Base-by-base conservation (phyloP, 2,113 vertebrate species). In the Verasper variegatus region DNA sequence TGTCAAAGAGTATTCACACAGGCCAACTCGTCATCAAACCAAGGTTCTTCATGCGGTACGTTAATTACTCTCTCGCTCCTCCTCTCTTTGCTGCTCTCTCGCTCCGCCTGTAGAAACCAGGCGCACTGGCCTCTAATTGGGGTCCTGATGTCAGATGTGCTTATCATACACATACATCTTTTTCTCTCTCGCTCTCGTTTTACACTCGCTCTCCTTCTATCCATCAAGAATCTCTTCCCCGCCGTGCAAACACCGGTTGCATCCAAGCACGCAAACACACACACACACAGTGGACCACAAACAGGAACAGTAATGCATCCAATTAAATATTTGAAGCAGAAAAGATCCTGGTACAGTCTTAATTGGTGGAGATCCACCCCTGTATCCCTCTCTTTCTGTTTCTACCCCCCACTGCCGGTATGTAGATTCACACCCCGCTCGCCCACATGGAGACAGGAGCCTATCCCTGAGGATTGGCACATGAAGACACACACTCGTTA, bases 131-230 rank as follows among this genome's bases (percentile, higher is more conserved):
- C 82, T 80, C 79, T 92, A 90, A 92, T 90, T 90, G 85, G 80
- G 78, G 70, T 89, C 74, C 70, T 88, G 82, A 86, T 91, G 87
- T 89, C 89, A 76, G 87, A 68, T 82, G 83, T 81, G 68, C 82
- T 89, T 85, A 86, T 86, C 82, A 78, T 23, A 92, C 83, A 71
- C 71, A 75, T 78, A 66, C 60, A 67, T 86, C 78, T 69, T 70
- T 56, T 57, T 67, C 71, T 74, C 68, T 6, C 31, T 4, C 26
- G 20, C 63, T 47, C 27, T 64, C 23, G 3, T 72, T 61, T 75
- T 37, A 12, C 71, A 60, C 61, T 80, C 37, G 4, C 60, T 63
- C 62, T 68, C 56, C 13, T 35, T 61, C 72, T 35, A 78, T 87
- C 78, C 76, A 79, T 87, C 78, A 81, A 64, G 21, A 47, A 71